Evolutionary conservation across 2,888 invertebrate species (phyloP).

Genomic region (Ryuthela nishihirai): DNA sequence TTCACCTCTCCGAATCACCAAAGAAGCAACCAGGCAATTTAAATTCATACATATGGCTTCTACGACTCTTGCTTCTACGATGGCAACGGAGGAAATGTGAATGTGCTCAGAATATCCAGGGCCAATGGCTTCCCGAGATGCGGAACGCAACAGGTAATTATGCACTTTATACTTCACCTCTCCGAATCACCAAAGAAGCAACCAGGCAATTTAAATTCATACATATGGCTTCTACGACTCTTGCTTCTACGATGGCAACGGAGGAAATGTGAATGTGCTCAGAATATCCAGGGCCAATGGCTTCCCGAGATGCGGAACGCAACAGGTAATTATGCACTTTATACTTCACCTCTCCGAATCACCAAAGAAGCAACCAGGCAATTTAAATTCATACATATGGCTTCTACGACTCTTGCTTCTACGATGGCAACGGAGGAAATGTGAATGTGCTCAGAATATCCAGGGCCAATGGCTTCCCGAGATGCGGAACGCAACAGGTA

Average conservation of each 20-base stretch:
- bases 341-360: too few relatives aligned
- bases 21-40: too few relatives aligned
- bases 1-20: too few relatives aligned
- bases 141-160: slow-evolving; percentile 78
- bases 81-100: slow-evolving; percentile 79
- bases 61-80: slow-evolving; percentile 88
- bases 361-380: too few relatives aligned
- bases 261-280: slow-evolving; percentile 75
- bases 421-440: slow-evolving; percentile 82
- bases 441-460: slow-evolving; percentile 78
- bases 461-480: slow-evolving; percentile 81
- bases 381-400: slow-evolving; percentile 89
- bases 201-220: too few relatives aligned
- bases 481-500: slow-evolving; percentile 84
- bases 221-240: slow-evolving; percentile 86
- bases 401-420: slow-evolving; percentile 85
- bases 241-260: slow-evolving; percentile 87
- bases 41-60: slow-evolving; percentile 86
- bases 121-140: slow-evolving; percentile 93
- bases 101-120: slow-evolving; percentile 71
- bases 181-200: too few relatives aligned
- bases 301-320: slow-evolving; percentile 91
- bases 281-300: slow-evolving; percentile 79
- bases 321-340: too few relatives aligned
- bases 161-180: too few relatives aligned